Evolutionary conservation across 2,797 vertebrate species (phyloP), one percentile per base, ranked within the genome.

Genomic region (Leptodactylus fallax): DNA sequence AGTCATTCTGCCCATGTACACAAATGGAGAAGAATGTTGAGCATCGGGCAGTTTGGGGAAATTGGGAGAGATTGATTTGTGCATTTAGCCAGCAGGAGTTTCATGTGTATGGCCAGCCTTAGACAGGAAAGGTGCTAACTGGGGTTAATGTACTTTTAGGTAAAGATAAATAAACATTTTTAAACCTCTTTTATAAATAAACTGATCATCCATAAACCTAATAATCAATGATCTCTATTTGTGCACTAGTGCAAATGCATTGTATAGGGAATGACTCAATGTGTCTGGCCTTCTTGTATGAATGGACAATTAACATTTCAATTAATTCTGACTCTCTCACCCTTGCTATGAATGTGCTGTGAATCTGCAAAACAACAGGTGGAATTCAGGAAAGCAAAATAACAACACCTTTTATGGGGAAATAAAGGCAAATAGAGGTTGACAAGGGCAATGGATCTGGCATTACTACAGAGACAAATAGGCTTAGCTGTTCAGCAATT

Each of bases 141-240:
- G n/a, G n/a, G n/a, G 36, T 36, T 36, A 36, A 36, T 36, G 36
- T 4, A 36, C 2, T 36, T 36, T 36, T 36, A 36, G 36, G 36
- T 4, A 36, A 36, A 36, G 36, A 36, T 36, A 36, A 4, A 4
- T 4, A 36, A n/a, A n/a, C n/a, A n/a, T n/a, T n/a, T n/a, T n/a
- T n/a, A n/a, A n/a, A n/a, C 2, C 36, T 36, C 36, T 36, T 1
- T 36, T 36, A 36, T 36, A 36, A 36, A 36, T 36, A 36, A 2
- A 36, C 36, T 4, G 36, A 36, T 36, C 36, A 36, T 2, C 36
- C 36, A 36, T 36, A 77, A 10, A 77, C 21, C n/a, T 53, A 53
- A 77, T 23, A 77, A 77, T 77, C 72, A 77, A 77, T 77, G 19
- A 45, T 72, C 69, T 72, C 4, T 72, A 71, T 76, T 11, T 77